phyloP scores from a whole-genome alignment of 2,113 vertebrate species.

The Microcebus tavaratra region DNA sequence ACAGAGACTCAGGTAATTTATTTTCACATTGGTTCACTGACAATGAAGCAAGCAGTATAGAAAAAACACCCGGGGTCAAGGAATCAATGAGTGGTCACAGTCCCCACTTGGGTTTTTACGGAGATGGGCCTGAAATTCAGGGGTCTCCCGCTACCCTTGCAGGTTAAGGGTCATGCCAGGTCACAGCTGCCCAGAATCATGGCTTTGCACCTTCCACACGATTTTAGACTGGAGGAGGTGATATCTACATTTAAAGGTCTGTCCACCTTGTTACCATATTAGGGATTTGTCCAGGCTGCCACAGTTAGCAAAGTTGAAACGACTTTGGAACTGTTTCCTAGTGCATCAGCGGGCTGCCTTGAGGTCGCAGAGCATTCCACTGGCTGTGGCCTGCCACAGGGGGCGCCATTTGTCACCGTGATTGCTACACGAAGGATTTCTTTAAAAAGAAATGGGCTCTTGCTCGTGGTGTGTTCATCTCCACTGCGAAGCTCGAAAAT shows the following conservation, averaged over 20 bases:
- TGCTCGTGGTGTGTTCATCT: background rate
- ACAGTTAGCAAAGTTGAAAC: background rate
- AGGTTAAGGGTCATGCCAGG: accelerated
- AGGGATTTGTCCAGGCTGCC: background rate
- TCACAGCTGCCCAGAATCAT: background rate
- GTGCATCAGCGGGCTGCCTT: background rate
- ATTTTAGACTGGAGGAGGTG: background rate
- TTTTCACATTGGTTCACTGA: background rate
- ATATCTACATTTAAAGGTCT: background rate
- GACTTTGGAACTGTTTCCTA: background rate
- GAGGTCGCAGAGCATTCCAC: background rate
- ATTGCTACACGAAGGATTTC: background rate
- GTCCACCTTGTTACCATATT: background rate
- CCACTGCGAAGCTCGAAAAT: background rate
- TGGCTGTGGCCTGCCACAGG: background rate
- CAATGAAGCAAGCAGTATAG: background rate
- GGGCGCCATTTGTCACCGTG: background rate
- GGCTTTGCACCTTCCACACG: background rate
- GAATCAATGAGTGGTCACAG: accelerated
- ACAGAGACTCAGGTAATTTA: background rate
- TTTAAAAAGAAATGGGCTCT: background rate
- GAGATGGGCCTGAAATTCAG: background rate
- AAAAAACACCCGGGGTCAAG: background rate
- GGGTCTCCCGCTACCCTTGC: background rate
- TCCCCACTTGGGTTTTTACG: background rate